phyloP scores from a whole-genome alignment of 1,140 invertebrate genomes.

The Heliconius nattereri region DNA sequence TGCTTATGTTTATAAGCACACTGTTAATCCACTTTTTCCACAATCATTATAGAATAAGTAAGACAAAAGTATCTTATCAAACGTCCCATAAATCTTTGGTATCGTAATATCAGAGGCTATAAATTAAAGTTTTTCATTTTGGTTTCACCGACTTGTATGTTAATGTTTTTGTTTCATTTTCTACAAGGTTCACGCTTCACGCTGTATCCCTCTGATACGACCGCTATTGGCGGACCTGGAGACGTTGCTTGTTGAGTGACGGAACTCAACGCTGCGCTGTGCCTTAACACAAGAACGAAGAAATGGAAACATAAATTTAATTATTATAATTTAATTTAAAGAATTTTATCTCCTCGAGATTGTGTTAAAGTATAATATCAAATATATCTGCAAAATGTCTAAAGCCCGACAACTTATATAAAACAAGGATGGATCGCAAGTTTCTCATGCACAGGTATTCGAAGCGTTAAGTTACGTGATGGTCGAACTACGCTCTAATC shows the following conservation, averaged over 20 bases:
- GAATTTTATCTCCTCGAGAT: no score
- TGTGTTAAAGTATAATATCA: neutral
- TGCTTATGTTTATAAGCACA: no score
- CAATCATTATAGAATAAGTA: neutral
- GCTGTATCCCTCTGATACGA: no score
- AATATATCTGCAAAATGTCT: neutral
- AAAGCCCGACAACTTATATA: neutral
- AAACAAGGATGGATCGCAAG: neutral
- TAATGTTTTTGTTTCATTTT: neutral
- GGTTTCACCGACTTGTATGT: neutral
- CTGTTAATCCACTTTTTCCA: neutral
- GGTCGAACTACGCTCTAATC: neutral
- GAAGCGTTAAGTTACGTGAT: slow-evolving; percentile 8
- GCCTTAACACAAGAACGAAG: no score
- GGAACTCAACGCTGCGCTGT: no score
- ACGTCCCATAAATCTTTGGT: neutral
- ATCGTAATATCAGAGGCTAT: neutral
- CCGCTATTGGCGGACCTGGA: no score
- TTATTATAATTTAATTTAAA: no score
- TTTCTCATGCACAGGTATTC: neutral
- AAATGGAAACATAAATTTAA: no score
- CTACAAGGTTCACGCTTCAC: no score
- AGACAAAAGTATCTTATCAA: neutral
- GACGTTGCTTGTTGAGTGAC: no score
- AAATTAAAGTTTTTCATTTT: neutral